Conservation (phyloP, 1,140 invertebrate species). For the Atopsyche davidsoni region DNA sequence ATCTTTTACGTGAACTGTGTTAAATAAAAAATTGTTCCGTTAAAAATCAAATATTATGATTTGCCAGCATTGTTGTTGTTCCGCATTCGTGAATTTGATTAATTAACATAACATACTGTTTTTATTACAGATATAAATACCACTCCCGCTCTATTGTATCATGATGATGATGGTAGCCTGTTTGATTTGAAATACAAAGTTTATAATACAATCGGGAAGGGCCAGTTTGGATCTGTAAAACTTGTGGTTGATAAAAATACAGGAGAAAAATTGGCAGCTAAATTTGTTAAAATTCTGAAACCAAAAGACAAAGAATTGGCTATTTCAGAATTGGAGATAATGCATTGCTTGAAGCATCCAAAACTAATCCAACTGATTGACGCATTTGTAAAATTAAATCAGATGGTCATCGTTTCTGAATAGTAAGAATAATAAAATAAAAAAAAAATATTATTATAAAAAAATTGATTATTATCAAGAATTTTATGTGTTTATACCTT, state of each 20-base stretch:
- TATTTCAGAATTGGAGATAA: slow-evolving; percentile 77
- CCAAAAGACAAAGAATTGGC: slow-evolving; percentile 80
- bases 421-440: slow-evolving; percentile 67
- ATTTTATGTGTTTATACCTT: no score
- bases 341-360: slow-evolving; percentile 85
- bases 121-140: slow-evolving; percentile 14
- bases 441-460: neutral
- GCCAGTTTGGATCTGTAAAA: slow-evolving; percentile 71
- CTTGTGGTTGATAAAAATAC: slow-evolving; percentile 67
- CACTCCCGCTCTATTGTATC: slow-evolving; percentile 8
- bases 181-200: slow-evolving; percentile 27
- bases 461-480: neutral
- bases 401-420: slow-evolving; percentile 90
- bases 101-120: no score
- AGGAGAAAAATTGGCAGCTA: slow-evolving; percentile 75
- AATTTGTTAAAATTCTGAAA: slow-evolving; percentile 81
- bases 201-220: slow-evolving; percentile 71
- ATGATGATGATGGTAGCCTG: slow-evolving; percentile 16
- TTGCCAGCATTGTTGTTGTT: no score
- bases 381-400: slow-evolving; percentile 77
- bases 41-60: no score
- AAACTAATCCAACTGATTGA: slow-evolving; percentile 83
- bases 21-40: no score
- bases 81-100: no score
- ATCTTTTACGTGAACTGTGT: no score